These are phyloP conservation scores for Oligia fasciuncula DNA, from an alignment of 2,888 invertebrate genomes.

Conservation along the genomic window DNA sequence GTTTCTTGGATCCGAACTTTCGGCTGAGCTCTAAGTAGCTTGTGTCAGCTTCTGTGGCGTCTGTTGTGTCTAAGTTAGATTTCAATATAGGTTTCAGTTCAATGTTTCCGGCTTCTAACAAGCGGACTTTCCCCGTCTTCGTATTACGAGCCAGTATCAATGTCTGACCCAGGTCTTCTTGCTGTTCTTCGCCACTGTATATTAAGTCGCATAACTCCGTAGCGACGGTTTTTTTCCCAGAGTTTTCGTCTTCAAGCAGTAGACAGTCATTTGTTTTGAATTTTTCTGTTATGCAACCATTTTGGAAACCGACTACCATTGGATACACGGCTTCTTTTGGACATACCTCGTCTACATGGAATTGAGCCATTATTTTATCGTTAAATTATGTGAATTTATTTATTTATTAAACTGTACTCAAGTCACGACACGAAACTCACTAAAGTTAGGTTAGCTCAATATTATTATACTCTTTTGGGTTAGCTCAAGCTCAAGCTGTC, in stretches of 20 bases:
- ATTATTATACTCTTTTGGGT: constrained; percentile 7
- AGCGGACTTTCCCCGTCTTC: constrained; percentile 80
- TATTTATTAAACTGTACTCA: not conserved
- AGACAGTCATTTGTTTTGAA: constrained; percentile 72
- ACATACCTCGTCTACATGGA: constrained; percentile 78
- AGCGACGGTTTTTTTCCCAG: constrained; percentile 69
- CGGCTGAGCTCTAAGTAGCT: constrained; percentile 87
- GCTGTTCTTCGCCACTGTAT: constrained; percentile 79
- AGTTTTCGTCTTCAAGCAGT: constrained; percentile 71
- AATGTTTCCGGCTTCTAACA: constrained; percentile 77
- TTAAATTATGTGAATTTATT: not conserved
- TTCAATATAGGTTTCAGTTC: constrained; percentile 78
- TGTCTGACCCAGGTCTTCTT: constrained; percentile 76
- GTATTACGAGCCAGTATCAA: constrained; percentile 78
- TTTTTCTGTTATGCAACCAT: constrained; percentile 79
- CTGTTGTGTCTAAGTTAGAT: constrained; percentile 65
- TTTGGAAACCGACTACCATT: constrained; percentile 80
- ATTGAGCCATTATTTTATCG: constrained; percentile 66
- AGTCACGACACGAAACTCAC: not conserved
- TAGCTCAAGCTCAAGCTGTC: constrained; percentile 22
- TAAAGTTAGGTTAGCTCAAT: not conserved
- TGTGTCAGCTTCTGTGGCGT: constrained; percentile 68
- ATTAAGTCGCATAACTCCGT: constrained; percentile 74
- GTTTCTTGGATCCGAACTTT: constrained; percentile 92
- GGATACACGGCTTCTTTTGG: constrained; percentile 74